Conservation (phyloP, 2,113 vertebrate species). For the Pogona vitticeps region DNA sequence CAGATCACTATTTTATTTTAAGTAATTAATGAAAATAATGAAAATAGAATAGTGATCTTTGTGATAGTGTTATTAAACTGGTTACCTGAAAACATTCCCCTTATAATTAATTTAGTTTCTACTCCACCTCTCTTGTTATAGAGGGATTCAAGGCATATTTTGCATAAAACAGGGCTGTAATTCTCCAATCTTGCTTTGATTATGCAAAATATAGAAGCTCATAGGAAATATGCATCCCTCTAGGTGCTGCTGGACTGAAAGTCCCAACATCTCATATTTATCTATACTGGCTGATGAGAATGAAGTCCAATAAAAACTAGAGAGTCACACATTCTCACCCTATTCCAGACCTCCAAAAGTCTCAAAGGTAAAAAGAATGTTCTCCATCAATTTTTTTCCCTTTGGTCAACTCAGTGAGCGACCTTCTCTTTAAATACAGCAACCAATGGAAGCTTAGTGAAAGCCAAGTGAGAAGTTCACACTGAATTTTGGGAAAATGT, state of each 20-base stretch:
- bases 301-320: not conserved
- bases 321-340: not conserved
- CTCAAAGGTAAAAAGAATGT: not conserved
- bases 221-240: not conserved
- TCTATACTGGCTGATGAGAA: not conserved
- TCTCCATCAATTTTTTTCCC: not conserved
- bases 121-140: too few species aligned
- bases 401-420: not conserved
- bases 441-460: not conserved
- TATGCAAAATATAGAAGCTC: not conserved
- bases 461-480: not conserved
- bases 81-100: too few species aligned
- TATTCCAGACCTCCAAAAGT: not conserved
- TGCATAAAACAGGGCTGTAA: not conserved
- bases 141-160: too few species aligned
- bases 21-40: too few species aligned
- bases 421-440: not conserved
- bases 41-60: too few species aligned
- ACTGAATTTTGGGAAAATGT: not conserved
- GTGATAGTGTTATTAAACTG: too few species aligned
- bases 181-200: not conserved
- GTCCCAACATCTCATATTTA: not conserved
- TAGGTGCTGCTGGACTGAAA: not conserved
- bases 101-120: too few species aligned
- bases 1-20: not conserved